These are phyloP conservation scores for Labeo catla DNA, from an alignment of 2,113 vertebrate genomes.

Conservation along the genomic window DNA sequence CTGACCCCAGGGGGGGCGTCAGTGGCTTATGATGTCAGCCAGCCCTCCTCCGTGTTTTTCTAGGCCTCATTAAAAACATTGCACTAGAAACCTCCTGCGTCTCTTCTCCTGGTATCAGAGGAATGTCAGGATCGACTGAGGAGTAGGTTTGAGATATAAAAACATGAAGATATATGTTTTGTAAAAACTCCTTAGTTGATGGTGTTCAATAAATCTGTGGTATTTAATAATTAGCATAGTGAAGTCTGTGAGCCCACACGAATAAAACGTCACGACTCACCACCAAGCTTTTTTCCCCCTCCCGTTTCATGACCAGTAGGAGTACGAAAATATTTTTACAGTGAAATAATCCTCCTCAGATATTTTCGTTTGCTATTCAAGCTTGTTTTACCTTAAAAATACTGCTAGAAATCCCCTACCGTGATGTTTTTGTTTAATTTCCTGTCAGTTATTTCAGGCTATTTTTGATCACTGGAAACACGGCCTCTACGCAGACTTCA, in stretches of 20 bases:
- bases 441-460: conserved; percentile 46
- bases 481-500: not conserved
- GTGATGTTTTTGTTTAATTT: conserved; percentile 53
- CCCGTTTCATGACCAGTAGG: conserved; percentile 33
- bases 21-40: conserved; percentile 46
- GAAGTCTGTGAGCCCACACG: conserved; percentile 54
- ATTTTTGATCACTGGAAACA: conserved; percentile 44
- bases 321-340: conserved; percentile 50
- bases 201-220: conserved; percentile 64
- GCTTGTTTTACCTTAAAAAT: conserved; percentile 31
- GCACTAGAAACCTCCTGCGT: conserved; percentile 37
- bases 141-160: not conserved
- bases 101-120: conserved; percentile 44
- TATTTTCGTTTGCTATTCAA: conserved; percentile 4
- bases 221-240: conserved; percentile 56
- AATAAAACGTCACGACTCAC: conserved; percentile 50
- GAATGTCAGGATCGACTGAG: conserved; percentile 41
- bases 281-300: not conserved
- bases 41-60: conserved; percentile 53
- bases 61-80: conserved; percentile 45
- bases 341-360: conserved; percentile 41
- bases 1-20: conserved; percentile 39
- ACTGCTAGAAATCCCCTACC: conserved; percentile 11
- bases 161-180: conserved; percentile 52
- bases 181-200: conserved; percentile 57